Conservation (phyloP, 2,888 invertebrate genomes). For the Acanthosepion pharaonis region DNA sequence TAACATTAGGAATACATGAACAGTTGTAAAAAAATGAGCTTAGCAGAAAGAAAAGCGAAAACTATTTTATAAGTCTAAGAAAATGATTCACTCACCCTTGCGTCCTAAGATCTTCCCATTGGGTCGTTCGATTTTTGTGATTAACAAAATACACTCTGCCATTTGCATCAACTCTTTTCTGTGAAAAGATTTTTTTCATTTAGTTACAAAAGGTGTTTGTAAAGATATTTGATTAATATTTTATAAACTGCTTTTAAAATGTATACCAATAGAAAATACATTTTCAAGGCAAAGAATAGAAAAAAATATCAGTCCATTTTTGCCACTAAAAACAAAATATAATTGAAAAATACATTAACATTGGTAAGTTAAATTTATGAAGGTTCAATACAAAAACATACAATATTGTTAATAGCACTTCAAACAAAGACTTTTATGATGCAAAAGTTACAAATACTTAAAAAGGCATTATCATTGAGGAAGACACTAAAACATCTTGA, state of each 20-base stretch:
- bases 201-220: neutral
- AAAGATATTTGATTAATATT: neutral
- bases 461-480: too few relatives aligned
- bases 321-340: neutral
- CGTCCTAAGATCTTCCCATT: constrained; percentile 99
- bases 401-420: neutral
- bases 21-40: too few relatives aligned
- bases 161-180: constrained; percentile 72
- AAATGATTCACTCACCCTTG: constrained; percentile 81
- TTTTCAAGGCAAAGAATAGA: neutral
- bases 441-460: too few relatives aligned
- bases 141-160: constrained; percentile 90
- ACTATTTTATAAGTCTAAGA: neutral
- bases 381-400: constrained; percentile 3
- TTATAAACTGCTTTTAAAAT: neutral
- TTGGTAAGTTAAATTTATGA: neutral
- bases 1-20: too few relatives aligned
- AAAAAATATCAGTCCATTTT: neutral
- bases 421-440: too few relatives aligned
- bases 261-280: neutral
- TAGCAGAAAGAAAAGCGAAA: too few relatives aligned
- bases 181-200: constrained; percentile 56
- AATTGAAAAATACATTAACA: neutral
- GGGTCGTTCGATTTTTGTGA: constrained; percentile 98
- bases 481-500: too few relatives aligned